A percentile compares a stretch with the other conserved stretches of the same genome.
Evolutionary conservation across 2,888 invertebrate species (phyloP).

Genomic region (Syrphus vitripennis): DNA sequence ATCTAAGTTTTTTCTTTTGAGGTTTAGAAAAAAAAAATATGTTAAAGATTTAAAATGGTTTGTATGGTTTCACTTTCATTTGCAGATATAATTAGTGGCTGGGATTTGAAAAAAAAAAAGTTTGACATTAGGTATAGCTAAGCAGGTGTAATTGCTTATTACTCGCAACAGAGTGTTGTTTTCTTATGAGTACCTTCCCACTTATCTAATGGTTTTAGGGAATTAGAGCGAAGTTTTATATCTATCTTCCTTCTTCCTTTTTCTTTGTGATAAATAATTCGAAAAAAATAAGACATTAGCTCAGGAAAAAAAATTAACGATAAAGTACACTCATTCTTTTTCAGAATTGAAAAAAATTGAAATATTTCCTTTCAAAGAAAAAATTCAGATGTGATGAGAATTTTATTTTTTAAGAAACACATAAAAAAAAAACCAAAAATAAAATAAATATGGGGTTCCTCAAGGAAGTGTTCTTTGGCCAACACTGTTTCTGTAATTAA

Average conservation of each 20-base stretch:
- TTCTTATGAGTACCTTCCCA: not conserved
- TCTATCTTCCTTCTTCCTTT: conserved; percentile 2
- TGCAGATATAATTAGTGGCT: not conserved
- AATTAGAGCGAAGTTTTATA: conserved; percentile 34
- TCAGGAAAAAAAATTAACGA: too few relatives aligned
- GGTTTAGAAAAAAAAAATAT: conserved; percentile 1
- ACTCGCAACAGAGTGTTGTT: not conserved
- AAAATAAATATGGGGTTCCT: too few relatives aligned
- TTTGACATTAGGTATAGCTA: conserved; percentile 20
- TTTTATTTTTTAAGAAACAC: too few relatives aligned
- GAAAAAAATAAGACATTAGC: too few relatives aligned
- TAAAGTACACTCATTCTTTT: too few relatives aligned
- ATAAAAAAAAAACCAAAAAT: too few relatives aligned
- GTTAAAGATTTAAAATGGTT: conserved; percentile 5
- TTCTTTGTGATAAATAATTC: not conserved
- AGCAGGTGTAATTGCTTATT: conserved; percentile 25
- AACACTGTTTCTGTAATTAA: too few relatives aligned
- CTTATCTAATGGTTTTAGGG: too few relatives aligned
- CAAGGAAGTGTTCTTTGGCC: too few relatives aligned
- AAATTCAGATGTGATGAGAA: too few relatives aligned
- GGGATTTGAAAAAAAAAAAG: not conserved
- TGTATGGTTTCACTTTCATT: conserved; percentile 51
- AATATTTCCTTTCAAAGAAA: too few relatives aligned
- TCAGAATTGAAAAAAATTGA: too few relatives aligned
- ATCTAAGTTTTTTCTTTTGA: not conserved